These are phyloP conservation scores for Lycaena phlaeas DNA, from an alignment of 2,888 invertebrate species.

Conservation along the genomic window DNA sequence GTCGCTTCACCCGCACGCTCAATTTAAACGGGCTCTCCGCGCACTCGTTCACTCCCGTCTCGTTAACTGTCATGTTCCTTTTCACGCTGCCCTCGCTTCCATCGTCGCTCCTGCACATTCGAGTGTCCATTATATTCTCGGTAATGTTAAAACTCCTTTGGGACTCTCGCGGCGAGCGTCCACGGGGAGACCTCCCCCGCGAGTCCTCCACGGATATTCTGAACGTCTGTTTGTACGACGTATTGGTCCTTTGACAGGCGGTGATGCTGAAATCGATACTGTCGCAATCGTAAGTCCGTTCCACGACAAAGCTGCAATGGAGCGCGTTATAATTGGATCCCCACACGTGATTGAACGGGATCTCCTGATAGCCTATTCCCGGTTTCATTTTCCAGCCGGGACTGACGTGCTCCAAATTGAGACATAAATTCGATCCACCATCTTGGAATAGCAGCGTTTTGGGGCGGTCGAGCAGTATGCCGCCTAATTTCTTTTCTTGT, in stretches of 20 bases:
- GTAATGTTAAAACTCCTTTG: constrained; percentile 65
- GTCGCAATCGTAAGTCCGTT: constrained; percentile 75
- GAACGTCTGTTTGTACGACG: constrained; percentile 65
- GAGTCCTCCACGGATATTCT: constrained; percentile 61
- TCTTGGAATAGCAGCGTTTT: constrained; percentile 91
- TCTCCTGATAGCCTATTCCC: constrained; percentile 89
- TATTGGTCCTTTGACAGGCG: constrained; percentile 63
- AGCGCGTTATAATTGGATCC: constrained; percentile 87
- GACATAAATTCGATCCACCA: constrained; percentile 89
- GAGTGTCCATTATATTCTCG: constrained; percentile 58
- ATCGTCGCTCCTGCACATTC: constrained; percentile 63
- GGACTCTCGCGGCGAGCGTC: constrained; percentile 61
- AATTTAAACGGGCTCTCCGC: constrained; percentile 75
- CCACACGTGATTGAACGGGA: constrained; percentile 94
- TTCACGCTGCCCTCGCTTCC: constrained; percentile 57
- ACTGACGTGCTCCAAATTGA: constrained; percentile 90
- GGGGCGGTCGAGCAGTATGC: constrained; percentile 90
- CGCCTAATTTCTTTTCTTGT: constrained; percentile 86
- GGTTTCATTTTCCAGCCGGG: constrained; percentile 92
- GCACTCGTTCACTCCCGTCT: constrained; percentile 75
- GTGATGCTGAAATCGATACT: constrained; percentile 61
- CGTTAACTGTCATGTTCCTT: constrained; percentile 73
- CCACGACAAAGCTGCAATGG: constrained; percentile 92
- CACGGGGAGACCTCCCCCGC: constrained; percentile 57
- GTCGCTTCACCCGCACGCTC: constrained; percentile 68